These are phyloP conservation scores for Condylura cristata DNA, from an alignment of 2,113 vertebrate species.

Conservation along the genomic window DNA sequence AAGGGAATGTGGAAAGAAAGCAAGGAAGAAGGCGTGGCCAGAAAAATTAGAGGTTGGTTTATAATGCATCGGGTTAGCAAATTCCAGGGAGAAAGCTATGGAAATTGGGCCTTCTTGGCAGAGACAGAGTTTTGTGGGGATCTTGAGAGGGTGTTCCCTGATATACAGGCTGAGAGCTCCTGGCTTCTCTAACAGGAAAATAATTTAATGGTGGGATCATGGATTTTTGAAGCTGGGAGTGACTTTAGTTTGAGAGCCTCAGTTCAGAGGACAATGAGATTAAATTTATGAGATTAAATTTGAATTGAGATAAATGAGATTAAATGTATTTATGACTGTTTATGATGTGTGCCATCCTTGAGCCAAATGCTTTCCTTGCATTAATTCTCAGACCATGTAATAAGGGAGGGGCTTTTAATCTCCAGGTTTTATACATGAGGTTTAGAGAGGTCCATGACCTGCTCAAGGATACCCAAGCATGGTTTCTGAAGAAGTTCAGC, in stretches of 20 bases:
- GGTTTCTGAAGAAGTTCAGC: background rate
- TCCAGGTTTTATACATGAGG: background rate
- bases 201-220: conserved; percentile 48
- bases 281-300: background rate
- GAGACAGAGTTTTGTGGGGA: conserved; percentile 21
- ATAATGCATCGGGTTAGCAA: conserved; percentile 30
- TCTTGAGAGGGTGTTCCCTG: conserved; percentile 32
- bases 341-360: background rate
- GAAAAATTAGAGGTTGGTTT: conserved; percentile 52
- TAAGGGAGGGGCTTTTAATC: background rate
- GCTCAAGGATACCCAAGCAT: background rate
- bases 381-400: background rate
- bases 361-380: background rate
- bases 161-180: background rate
- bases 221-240: background rate
- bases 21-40: background rate
- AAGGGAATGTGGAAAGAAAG: conserved; percentile 22
- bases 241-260: background rate
- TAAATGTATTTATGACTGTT: background rate
- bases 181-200: conserved; percentile 38
- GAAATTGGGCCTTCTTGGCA: conserved; percentile 15
- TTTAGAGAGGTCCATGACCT: background rate
- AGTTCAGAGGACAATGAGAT: background rate
- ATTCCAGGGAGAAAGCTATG: conserved; percentile 52
- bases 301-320: too few species aligned